phyloP scores from a whole-genome alignment of 2,113 vertebrate species.

The Glaucidium brasilianum region DNA sequence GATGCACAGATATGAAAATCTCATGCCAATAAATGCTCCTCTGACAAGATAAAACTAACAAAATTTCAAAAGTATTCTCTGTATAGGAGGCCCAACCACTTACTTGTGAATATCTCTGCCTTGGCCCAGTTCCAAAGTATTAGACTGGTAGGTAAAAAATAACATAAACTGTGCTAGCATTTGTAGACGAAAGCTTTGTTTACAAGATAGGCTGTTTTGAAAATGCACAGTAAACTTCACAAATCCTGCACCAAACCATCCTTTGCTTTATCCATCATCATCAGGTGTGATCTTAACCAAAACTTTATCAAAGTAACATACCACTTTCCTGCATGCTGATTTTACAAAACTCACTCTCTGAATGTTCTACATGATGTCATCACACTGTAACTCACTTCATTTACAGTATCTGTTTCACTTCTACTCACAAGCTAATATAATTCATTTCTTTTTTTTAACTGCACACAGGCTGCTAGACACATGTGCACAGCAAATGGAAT shows the following conservation, averaged over 20 bases:
- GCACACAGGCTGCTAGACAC: constrained; percentile 80
- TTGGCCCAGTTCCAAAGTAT: not conserved
- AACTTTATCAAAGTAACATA: constrained; percentile 39
- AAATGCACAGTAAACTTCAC: not conserved
- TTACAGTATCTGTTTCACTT: constrained; percentile 81
- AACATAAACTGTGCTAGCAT: not conserved
- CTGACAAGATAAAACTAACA: not conserved
- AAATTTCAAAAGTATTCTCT: not conserved
- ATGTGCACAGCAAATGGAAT: constrained; percentile 85
- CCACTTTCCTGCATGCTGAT: constrained; percentile 49
- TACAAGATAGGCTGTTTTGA: not conserved
- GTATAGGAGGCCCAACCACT: not conserved
- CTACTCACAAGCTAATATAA: constrained; percentile 77
- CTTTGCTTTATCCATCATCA: not conserved
- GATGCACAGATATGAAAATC: not conserved
- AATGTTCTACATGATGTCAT: constrained; percentile 73
- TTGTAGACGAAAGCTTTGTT: not conserved
- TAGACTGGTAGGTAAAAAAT: not conserved
- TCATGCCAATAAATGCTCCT: not conserved
- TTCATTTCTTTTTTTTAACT: constrained; percentile 65
- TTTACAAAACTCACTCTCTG: constrained; percentile 58
- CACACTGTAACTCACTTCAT: constrained; percentile 74
- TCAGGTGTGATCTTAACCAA: not conserved
- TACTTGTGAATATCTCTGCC: not conserved
- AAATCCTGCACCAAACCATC: not conserved